These are phyloP conservation scores for Pherbina coryleti DNA, from an alignment of 2,888 invertebrate genomes.

Conservation along the genomic window DNA sequence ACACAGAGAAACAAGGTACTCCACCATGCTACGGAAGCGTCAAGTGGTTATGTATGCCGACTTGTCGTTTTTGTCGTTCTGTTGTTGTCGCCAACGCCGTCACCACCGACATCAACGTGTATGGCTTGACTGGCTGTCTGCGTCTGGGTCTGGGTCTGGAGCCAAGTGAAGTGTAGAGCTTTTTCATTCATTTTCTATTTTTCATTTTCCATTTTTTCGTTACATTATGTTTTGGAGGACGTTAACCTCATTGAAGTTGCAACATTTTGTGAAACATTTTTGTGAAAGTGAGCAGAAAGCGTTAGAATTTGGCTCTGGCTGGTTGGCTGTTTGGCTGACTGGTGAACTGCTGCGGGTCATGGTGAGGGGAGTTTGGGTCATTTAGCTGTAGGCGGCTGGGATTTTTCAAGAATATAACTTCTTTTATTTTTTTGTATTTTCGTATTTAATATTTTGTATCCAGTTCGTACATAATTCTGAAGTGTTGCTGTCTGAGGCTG, in stretches of 20 bases:
- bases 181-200: slow-evolving; percentile 19
- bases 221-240: slow-evolving; percentile 55
- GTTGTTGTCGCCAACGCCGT: slow-evolving; percentile 41
- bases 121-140: slow-evolving; percentile 43
- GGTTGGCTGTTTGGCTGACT: slow-evolving; percentile 27
- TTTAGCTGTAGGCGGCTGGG: slow-evolving; percentile 14
- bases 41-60: slow-evolving; percentile 52
- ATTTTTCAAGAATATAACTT: background rate
- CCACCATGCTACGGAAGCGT: slow-evolving; percentile 49
- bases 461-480: slow-evolving; percentile 15
- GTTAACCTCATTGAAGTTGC: slow-evolving; percentile 50
- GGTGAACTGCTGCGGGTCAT: slow-evolving; percentile 15
- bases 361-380: slow-evolving; percentile 31
- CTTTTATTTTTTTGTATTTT: background rate
- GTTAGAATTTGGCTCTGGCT: slow-evolving; percentile 49
- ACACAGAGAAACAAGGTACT: background rate
- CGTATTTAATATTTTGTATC: slow-evolving; percentile 16
- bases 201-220: slow-evolving; percentile 45
- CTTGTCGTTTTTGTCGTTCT: slow-evolving; percentile 49
- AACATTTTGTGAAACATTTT: slow-evolving; percentile 43
- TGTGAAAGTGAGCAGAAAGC: slow-evolving; percentile 48
- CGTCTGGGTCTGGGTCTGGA: slow-evolving; percentile 26
- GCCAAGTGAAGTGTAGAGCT: slow-evolving; percentile 40
- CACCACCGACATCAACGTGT: slow-evolving; percentile 15
- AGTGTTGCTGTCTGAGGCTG: slow-evolving; percentile 28